Evolutionary conservation across 2,797 vertebrate genomes (phyloP).

Genomic region (Phrynocephalus forsythii): DNA sequence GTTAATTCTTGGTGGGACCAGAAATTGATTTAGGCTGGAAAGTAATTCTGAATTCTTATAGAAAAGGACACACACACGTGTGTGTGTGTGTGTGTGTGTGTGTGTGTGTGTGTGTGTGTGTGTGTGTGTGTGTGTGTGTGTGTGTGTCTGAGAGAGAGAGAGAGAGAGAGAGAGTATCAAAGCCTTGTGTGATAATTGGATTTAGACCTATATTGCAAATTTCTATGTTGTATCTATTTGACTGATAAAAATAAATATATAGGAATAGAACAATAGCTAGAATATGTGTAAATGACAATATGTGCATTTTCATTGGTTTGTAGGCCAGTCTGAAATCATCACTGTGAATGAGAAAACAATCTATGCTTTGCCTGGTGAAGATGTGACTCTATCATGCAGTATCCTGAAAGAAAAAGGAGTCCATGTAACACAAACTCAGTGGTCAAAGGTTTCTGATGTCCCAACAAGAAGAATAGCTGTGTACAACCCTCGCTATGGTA

Average conservation of each 20-base stretch:
- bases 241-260: background rate
- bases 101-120: background rate
- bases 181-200: background rate
- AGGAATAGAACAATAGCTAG: background rate
- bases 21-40: no score
- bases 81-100: background rate
- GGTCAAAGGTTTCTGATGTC: constrained; percentile 59
- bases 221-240: background rate
- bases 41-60: no score
- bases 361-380: constrained; percentile 49
- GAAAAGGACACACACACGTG: no score
- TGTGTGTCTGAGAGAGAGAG: no score
- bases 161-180: no score
- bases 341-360: constrained; percentile 34
- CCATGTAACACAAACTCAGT: constrained; percentile 67
- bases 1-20: no score
- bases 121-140: background rate
- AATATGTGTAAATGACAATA: background rate
- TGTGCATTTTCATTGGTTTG: constrained; percentile 51
- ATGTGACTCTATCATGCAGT: constrained; percentile 60
- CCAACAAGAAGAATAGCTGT: constrained; percentile 53
- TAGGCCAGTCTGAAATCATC: constrained; percentile 49
- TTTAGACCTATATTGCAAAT: background rate
- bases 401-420: constrained; percentile 10
- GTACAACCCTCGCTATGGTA: constrained; percentile 59